Conservation (phyloP, 2,797 vertebrate genomes). For the Xenops minutus region DNA sequence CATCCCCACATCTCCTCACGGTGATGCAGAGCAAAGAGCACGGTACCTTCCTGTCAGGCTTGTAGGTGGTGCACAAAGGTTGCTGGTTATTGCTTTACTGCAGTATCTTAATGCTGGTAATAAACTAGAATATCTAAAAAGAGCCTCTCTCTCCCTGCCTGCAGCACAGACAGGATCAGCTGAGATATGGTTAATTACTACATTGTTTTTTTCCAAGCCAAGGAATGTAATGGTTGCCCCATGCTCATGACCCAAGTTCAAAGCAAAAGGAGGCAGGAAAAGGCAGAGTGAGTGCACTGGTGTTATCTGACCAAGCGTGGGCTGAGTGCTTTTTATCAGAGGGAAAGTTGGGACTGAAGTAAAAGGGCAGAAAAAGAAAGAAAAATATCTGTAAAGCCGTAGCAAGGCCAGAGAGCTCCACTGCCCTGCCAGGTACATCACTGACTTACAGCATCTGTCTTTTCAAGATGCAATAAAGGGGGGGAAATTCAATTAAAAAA, state of each 20-base stretch:
- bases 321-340: background rate
- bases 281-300: background rate
- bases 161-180: background rate
- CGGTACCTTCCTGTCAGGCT: fast-evolving
- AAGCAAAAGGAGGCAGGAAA: background rate
- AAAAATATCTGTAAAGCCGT: background rate
- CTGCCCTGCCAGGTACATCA: background rate
- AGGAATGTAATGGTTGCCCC: background rate
- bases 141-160: background rate
- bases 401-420: background rate
- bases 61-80: background rate
- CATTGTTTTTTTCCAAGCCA: background rate
- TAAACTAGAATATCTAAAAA: background rate
- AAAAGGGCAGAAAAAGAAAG: background rate
- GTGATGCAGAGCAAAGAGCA: background rate
- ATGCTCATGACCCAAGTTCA: background rate
- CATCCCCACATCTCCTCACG: fast-evolving
- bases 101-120: background rate
- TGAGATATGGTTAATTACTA: background rate
- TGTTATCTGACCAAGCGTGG: background rate
- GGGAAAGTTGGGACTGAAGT: background rate
- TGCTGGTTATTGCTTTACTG: background rate
- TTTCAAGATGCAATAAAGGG: background rate
- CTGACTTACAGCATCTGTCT: background rate
- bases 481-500: background rate